A percentile compares a stretch with the other conserved stretches of the same genome.
These are phyloP conservation scores for Delphinapterus leucas DNA, from an alignment of 2,113 vertebrate species.

Conservation along the genomic window DNA sequence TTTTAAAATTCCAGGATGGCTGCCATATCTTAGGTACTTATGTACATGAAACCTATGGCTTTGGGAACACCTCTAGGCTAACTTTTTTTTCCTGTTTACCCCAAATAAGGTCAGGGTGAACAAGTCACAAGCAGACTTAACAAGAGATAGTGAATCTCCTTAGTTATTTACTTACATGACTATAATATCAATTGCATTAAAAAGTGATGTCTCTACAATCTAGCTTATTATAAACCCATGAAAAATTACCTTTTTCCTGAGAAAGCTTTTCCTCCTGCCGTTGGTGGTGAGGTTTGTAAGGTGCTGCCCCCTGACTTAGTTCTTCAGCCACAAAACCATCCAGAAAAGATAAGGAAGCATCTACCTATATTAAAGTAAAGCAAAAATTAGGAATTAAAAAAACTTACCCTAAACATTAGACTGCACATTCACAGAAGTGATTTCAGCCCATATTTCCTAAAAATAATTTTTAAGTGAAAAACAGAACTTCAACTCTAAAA, in stretches of 20 bases:
- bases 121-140: constrained; percentile 26
- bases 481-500: constrained; percentile 17
- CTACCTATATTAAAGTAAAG: constrained; percentile 85
- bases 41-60: not conserved
- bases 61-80: not conserved
- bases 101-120: not conserved
- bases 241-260: constrained; percentile 90
- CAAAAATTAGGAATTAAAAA: constrained; percentile 43
- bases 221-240: not conserved
- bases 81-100: not conserved
- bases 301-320: constrained; percentile 89
- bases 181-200: not conserved
- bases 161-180: constrained; percentile 8
- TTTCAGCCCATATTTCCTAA: not conserved
- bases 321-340: constrained; percentile 96
- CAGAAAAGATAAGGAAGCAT: constrained; percentile 97
- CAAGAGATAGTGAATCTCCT: not conserved
- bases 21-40: not conserved
- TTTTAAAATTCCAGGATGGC: not conserved
- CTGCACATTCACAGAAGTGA: constrained; percentile 11
- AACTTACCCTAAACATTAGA: not conserved
- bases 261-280: constrained; percentile 92
- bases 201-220: not conserved
- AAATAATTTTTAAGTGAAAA: constrained; percentile 34
- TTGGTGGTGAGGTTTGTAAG: constrained; percentile 96